Evolutionary conservation across 1,140 invertebrate genomes (phyloP).

Genomic region (Ips typographus): DNA sequence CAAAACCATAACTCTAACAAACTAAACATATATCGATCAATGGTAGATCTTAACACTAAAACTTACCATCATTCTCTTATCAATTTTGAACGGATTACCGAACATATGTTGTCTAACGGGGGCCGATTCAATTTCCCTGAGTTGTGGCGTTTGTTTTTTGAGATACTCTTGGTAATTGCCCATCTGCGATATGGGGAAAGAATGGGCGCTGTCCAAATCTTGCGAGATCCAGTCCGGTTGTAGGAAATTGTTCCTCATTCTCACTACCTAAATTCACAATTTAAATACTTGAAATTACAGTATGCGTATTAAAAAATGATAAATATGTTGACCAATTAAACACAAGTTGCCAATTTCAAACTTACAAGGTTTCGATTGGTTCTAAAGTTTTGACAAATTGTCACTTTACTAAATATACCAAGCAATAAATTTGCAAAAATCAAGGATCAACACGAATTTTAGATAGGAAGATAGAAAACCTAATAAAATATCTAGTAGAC

Average conservation of each 20-base stretch:
- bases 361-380: too few relatives aligned
- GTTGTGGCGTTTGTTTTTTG: slow-evolving; percentile 86
- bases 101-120: slow-evolving; percentile 98
- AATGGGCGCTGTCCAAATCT: slow-evolving; percentile 91
- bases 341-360: too few relatives aligned
- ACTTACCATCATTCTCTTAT: slow-evolving; percentile 84
- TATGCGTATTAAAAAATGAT: too few relatives aligned
- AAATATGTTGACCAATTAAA: too few relatives aligned
- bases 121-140: slow-evolving; percentile 91
- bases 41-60: neutral
- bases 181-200: slow-evolving; percentile 96
- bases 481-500: too few relatives aligned
- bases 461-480: too few relatives aligned
- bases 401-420: too few relatives aligned
- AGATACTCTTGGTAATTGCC: slow-evolving; percentile 99
- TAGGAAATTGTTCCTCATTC: slow-evolving; percentile 94
- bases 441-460: too few relatives aligned
- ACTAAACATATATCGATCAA: neutral
- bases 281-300: neutral
- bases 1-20: too few relatives aligned
- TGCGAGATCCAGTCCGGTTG: slow-evolving; percentile 72
- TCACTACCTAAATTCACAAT: slow-evolving; percentile 50
- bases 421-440: too few relatives aligned
- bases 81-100: slow-evolving; percentile 98
- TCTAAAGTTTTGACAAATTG: too few relatives aligned